Base-by-base conservation (phyloP, 2,888 invertebrate species). In the Synergus japonicus region DNA sequence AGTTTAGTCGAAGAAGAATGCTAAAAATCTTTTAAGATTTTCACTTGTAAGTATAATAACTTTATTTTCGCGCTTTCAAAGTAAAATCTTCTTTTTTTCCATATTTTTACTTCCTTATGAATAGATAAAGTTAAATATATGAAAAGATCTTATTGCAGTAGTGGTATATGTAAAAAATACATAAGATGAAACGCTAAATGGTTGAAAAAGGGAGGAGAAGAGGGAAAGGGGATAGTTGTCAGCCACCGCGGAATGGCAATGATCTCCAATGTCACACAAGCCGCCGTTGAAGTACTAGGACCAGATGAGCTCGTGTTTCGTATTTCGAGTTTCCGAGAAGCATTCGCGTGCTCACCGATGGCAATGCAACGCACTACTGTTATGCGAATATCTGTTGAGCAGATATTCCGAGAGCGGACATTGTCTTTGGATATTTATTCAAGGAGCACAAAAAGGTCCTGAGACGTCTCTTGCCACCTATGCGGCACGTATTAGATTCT, bases 251-350 rank as follows among this genome's bases (percentile, higher is more conserved):
- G 84, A 87, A 88, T 85, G 87, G 85, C 87, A 86, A 86, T 83
- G 86, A 88, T 90, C 89, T 90, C 89, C 88, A 87, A 87, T 90
- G 88, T 89, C 89, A 90, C 89, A 90, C 87, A 85, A 82, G 85
- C 87, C 87, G 88, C 64, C 43, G 79, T 84, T 83, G 82, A 79
- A 79, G 83, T 81, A 79, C 76, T 79, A 77, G 80, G 82, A 80
- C 81, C 83, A 77, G 83, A 78, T 77, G 84, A 82, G 88, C 89
- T 90, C 89, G 89, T 90, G 87, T 89, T 90, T 89, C 89, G 87
- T 83, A 88, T 89, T 89, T 89, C 86, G 87, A 87, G 84, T 87
- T 89, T 89, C 89, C 88, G 83, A 89, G 89, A 89, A 89, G 86
- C 85, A 84, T 85, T 87, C 82, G 85, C 84, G 81, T 54, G 78